Percentiles rank a stretch among this genome's conserved stretches.
Evolutionary conservation across 2,113 vertebrate genomes (phyloP).

Genomic region (Macrotis lagotis): DNA sequence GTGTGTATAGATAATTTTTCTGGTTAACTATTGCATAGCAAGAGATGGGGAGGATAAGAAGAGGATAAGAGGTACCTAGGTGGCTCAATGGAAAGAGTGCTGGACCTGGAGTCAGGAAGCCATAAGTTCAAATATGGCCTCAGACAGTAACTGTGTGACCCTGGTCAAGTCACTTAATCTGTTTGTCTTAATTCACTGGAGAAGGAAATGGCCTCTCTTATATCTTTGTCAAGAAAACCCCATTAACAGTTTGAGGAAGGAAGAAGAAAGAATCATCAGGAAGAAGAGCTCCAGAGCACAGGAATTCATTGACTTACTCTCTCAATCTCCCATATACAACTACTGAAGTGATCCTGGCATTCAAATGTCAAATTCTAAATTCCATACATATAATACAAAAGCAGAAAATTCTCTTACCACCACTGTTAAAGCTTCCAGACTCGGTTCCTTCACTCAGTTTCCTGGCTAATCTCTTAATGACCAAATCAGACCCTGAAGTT

Average conservation of each 20-base stretch:
- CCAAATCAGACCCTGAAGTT: neutral
- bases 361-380: neutral
- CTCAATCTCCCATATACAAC: neutral
- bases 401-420: neutral
- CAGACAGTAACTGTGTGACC: neutral
- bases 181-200: neutral
- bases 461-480: neutral
- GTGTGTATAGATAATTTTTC: too few relatives aligned
- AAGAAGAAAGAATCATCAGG: too few relatives aligned
- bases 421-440: neutral
- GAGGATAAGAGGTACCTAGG: neutral
- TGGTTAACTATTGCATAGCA: neutral
- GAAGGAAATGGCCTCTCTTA: neutral
- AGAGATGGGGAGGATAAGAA: neutral
- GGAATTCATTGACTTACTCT: neutral
- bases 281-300: neutral
- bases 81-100: neutral
- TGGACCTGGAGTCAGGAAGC: neutral
- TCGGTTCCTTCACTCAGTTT: neutral
- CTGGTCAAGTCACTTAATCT: neutral
- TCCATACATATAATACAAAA: neutral
- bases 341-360: neutral
- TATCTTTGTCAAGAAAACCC: neutral
- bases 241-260: neutral
- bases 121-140: neutral